Conservation (phyloP, 1,140 invertebrate genomes). For the Tenebrio molitor region DNA sequence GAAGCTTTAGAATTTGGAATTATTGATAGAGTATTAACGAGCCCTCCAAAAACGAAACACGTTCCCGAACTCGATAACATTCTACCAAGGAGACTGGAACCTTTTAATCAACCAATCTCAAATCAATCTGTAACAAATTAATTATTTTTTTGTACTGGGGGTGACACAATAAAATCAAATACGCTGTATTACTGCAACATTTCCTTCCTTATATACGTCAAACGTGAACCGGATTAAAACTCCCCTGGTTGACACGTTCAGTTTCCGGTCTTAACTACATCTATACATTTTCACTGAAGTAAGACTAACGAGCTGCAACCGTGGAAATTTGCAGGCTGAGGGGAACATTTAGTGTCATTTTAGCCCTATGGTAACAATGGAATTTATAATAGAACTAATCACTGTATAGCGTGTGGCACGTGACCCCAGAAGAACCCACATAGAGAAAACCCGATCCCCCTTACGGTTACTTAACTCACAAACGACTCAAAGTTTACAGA, state of each 20-base stretch:
- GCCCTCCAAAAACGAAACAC: conserved; percentile 64
- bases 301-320: conserved; percentile 48
- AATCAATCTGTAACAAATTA: not conserved
- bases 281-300: conserved; percentile 48
- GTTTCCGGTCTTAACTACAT: conserved; percentile 49
- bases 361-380: conserved; percentile 45
- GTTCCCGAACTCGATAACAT: conserved; percentile 18
- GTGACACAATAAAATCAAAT: not conserved
- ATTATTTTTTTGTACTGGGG: not conserved
- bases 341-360: conserved; percentile 45
- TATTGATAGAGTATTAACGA: conserved; percentile 91
- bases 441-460: conserved; percentile 24
- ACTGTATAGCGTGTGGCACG: conserved; percentile 55
- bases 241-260: conserved; percentile 40
- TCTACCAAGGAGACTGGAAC: conserved; percentile 3
- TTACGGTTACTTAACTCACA: conserved; percentile 45
- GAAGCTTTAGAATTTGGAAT: conserved; percentile 94
- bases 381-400: conserved; percentile 57
- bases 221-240: conserved; percentile 4
- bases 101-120: conserved; percentile 7
- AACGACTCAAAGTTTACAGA: conserved; percentile 41
- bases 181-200: not conserved
- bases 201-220: conserved; percentile 3
- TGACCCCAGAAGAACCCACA: conserved; percentile 41
- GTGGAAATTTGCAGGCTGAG: conserved; percentile 40